Conservation (phyloP, 1,140 invertebrate genomes). For the Calosoma granatense region DNA sequence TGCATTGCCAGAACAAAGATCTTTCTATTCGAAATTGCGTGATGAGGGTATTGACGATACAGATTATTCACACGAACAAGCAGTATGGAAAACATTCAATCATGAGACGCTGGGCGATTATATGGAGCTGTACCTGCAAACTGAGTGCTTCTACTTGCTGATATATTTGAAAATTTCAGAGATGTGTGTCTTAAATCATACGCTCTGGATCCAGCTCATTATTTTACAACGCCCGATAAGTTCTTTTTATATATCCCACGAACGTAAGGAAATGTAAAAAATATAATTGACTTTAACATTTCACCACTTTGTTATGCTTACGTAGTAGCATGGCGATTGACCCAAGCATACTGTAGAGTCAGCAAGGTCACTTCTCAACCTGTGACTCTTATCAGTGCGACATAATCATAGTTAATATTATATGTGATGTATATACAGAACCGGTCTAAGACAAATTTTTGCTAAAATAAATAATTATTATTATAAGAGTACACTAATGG, state of each 20-base stretch:
- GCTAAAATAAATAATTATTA: too few relatives aligned
- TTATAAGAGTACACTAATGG: too few relatives aligned
- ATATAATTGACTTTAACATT: slow-evolving; percentile 7
- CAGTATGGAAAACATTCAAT: slow-evolving; percentile 32
- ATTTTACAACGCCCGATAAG: too few relatives aligned
- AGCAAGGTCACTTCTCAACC: too few relatives aligned
- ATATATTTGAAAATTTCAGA: slow-evolving; percentile 35
- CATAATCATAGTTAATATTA: too few relatives aligned
- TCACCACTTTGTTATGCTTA: too few relatives aligned
- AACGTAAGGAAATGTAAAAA: slow-evolving; percentile 12
- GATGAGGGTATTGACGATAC: slow-evolving; percentile 22
- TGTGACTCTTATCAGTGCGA: too few relatives aligned
- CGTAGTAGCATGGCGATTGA: too few relatives aligned
- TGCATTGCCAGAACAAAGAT: slow-evolving; percentile 26
- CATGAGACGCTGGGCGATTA: slow-evolving; percentile 33
- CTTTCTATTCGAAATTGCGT: slow-evolving; percentile 32
- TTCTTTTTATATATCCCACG: not conserved
- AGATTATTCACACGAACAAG: slow-evolving; percentile 33
- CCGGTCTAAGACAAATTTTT: too few relatives aligned
- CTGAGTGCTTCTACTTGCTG: slow-evolving; percentile 33
- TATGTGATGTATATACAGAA: too few relatives aligned
- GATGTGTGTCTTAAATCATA: slow-evolving; percentile 12
- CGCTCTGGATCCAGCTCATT: too few relatives aligned
- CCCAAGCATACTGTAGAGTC: too few relatives aligned
- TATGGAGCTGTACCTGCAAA: slow-evolving; percentile 35